These are phyloP conservation scores for Drosophila truncata DNA, from an alignment of 1,140 invertebrate species.

Conservation along the genomic window DNA sequence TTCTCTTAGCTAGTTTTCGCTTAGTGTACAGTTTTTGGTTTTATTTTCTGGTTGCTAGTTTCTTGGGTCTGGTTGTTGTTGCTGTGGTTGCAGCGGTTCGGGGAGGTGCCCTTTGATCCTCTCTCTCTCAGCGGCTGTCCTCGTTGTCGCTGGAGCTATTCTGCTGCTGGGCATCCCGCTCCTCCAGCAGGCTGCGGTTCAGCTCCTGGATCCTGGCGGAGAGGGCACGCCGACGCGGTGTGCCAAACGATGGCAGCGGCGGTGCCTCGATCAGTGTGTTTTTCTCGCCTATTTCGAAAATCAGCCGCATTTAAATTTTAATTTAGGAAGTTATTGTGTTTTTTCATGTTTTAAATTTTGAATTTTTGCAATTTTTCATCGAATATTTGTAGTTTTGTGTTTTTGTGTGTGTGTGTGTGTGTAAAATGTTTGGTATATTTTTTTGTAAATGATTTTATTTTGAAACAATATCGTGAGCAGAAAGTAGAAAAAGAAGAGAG, in stretches of 20 bases:
- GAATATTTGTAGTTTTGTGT: constrained; percentile 17
- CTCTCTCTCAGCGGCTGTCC: constrained; percentile 71
- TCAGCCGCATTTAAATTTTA: constrained; percentile 41
- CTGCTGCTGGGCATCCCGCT: constrained; percentile 80
- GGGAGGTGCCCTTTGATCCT: neutral
- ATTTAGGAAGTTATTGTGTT: constrained; percentile 31
- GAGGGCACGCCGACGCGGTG: constrained; percentile 78
- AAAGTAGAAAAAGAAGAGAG: constrained; percentile 79
- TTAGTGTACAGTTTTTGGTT: constrained; percentile 53
- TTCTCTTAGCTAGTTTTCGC: constrained; percentile 60
- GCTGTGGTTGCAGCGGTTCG: constrained; percentile 58
- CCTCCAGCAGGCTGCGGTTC: constrained; percentile 80
- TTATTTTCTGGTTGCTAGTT: constrained; percentile 26
- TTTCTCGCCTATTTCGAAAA: constrained; percentile 74
- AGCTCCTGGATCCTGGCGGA: constrained; percentile 83
- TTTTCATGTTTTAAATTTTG: constrained; percentile 1
- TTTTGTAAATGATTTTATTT: constrained; percentile 27
- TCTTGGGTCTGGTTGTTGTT: constrained; percentile 57
- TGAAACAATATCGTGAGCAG: constrained; percentile 58
- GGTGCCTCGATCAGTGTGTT: constrained; percentile 83
- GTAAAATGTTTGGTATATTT: constrained; percentile 22
- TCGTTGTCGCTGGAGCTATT: constrained; percentile 84
- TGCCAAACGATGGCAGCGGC: constrained; percentile 80
- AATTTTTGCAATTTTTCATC: constrained; percentile 33
- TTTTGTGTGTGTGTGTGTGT: constrained; percentile 26